Evolutionary conservation across 2,113 vertebrate genomes (phyloP), one percentile per base, ranked within the genome.

Genomic region (Calidris pugnax): DNA sequence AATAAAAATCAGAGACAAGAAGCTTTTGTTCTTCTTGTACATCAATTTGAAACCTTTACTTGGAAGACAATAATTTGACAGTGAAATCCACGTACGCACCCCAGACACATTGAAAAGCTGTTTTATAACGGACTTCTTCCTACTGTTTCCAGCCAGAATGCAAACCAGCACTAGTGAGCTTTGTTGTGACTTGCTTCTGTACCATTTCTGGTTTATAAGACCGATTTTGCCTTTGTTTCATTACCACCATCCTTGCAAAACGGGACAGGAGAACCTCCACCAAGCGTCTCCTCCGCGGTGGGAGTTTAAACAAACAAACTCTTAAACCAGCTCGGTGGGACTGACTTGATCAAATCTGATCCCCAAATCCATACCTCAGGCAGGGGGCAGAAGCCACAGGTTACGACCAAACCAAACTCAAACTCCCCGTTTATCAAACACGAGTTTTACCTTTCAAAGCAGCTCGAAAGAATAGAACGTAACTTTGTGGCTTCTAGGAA

Each of bases 151-250:
- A 77, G 67, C 7, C 81, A 93, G 80, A 91, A 89, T 3, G 12
- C 57, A 69, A 59, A 93, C n/a, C 80, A 91, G 33, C 18, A 10
- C 64, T 63, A 80, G n/a, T 28, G 43, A 90, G 89, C 93, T 96
- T 55, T 97, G 96, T 75, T 95, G 47, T n/a, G 87, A 96, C 87
- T 94, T 81, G 93, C 30, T 95, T 72, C 75, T 39, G 41, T 37
- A 69, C n/a, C 32, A 74, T 87, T 95, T 91, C 57, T 83, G 35
- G 21, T 92, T 84, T 86, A 71, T 47, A 90, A 90, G 85, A 39
- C 68, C 67, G 56, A 83, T 90, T 89, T 90, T 56, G 33, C 2
- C 0, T 92, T 68, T 45, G 12, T 35, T 74, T 87, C 69, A 87
- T 80, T 89, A 83, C 21, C 39, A 39, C 13, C 27, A 39, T 6